A percentile compares a stretch with the other conserved stretches of the same genome.
phyloP scores from a whole-genome alignment of 2,888 invertebrate species.

The Pediacus dermestoides region DNA sequence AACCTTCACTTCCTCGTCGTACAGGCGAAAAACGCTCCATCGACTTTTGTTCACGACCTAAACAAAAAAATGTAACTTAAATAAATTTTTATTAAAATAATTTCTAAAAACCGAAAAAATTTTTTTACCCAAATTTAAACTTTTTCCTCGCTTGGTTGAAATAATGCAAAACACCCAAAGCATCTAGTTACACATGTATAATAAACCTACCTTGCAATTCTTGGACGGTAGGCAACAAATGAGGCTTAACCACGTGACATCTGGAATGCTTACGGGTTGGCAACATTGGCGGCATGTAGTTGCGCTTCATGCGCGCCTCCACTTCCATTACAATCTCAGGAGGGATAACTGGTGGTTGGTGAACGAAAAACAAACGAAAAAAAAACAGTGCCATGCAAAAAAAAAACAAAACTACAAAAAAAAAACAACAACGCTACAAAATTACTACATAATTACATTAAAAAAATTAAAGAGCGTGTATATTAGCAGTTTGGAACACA shows the following conservation, averaged over 20 bases:
- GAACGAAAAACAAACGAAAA: conserved; percentile 42
- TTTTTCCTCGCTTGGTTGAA: no score
- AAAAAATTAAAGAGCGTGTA: no score
- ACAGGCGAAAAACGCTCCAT: conserved; percentile 87
- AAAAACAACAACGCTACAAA: conserved; percentile 18
- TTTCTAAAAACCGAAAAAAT: background rate
- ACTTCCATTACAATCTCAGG: conserved; percentile 87
- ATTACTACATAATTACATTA: no score
- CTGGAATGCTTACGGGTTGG: conserved; percentile 58
- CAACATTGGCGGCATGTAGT: conserved; percentile 67
- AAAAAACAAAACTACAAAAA: conserved; percentile 35
- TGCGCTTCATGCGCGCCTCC: conserved; percentile 77
- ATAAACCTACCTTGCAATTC: conserved; percentile 69
- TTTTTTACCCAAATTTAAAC: conserved; percentile 4
- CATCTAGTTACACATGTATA: no score
- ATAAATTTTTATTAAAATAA: no score
- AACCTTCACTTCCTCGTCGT: conserved; percentile 82
- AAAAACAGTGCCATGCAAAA: conserved; percentile 27
- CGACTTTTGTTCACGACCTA: conserved; percentile 57
- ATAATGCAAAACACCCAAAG: no score
- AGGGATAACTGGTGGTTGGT: conserved; percentile 67
- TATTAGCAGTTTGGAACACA: no score
- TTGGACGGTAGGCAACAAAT: conserved; percentile 68
- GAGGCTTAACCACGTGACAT: conserved; percentile 51
- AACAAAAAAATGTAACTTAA: conserved; percentile 13